phyloP scores from a whole-genome alignment of 2,888 invertebrate species.

The Anoncus sp. region DNA sequence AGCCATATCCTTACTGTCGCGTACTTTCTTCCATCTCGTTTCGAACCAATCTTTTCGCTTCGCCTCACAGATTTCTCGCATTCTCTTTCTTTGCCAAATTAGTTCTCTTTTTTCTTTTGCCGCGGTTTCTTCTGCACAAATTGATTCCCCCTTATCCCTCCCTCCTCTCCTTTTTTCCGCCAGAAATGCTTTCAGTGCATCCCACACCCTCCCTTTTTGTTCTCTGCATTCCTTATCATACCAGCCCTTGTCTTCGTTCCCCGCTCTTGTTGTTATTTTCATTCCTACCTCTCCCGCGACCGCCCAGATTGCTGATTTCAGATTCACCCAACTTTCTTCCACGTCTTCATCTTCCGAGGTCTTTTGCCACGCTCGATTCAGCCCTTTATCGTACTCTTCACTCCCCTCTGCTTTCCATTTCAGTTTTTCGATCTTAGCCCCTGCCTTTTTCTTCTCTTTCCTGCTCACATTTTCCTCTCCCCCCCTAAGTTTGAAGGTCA shows the following conservation, averaged over 20 bases:
- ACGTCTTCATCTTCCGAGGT: too few species aligned
- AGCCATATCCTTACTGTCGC: not conserved
- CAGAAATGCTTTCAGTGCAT: not conserved
- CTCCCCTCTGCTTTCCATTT: not conserved
- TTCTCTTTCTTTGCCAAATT: not conserved
- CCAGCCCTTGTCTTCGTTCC: not conserved
- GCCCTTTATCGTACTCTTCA: not conserved
- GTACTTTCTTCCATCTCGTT: not conserved
- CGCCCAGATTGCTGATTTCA: not conserved
- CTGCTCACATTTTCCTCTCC: not conserved
- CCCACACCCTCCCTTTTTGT: not conserved
- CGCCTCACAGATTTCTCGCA: not conserved
- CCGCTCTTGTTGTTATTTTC: not conserved
- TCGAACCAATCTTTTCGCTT: not conserved
- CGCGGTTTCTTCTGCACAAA: too few species aligned
- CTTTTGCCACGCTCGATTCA: not conserved
- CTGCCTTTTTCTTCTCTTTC: too few species aligned
- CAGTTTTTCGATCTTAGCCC: not conserved
- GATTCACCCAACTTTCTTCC: not conserved
- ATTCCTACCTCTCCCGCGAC: not conserved
- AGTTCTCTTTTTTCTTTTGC: not conserved
- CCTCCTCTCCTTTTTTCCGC: not conserved
- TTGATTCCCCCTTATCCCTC: too few species aligned
- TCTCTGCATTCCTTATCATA: not conserved
- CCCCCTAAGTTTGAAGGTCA: not conserved